Evolutionary conservation across 2,113 vertebrate species (phyloP), one percentile per base, ranked within the genome.

Genomic region (Bubalus kerabau): DNA sequence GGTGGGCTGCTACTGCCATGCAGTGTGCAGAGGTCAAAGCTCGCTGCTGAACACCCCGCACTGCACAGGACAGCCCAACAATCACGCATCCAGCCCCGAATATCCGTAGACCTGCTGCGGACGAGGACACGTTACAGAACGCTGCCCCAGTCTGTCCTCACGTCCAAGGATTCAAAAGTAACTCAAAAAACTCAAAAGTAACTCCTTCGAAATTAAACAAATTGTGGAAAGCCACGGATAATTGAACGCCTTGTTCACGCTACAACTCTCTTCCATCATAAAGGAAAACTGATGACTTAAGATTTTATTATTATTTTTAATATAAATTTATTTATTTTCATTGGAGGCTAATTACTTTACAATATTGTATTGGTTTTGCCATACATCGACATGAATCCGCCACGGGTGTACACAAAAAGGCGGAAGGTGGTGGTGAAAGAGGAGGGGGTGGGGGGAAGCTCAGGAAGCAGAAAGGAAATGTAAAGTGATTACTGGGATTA

Each of bases 131-230:
- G 1, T 26, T 26, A n/a, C 56, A 76, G 40, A 43, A 91, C 32
- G 30, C 32, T 67, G 13, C 12, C 32, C 59, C n/a, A 13, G 24
- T 87, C 46, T 90, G 32, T 54, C 80, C 14, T 90, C 50, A 88
- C 36, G 91, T 87, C 81, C 86, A 95, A 64, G 23, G 9, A 87
- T 80, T 84, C 94, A 59, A 82, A 84, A 3, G n/a, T 48, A 96
- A 90, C 12, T 15, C 3, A 36, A 36, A 36, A 36, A 36, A 36
- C 36, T 84, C 94, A 59, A 82, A 84, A 3, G n/a, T 48, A 96
- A 90, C 12, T 15, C 3, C 67, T 84, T 93, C 50, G 28, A 88
- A 96, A 86, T 87, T 62, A 78, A 93, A 82, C 36, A 30, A 83
- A 91, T 5, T 46, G 28, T n/a, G 60, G 26, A 85, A 74, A 92